Conservation (phyloP, 1,140 invertebrate species). For the Brachionus plicatilis region DNA sequence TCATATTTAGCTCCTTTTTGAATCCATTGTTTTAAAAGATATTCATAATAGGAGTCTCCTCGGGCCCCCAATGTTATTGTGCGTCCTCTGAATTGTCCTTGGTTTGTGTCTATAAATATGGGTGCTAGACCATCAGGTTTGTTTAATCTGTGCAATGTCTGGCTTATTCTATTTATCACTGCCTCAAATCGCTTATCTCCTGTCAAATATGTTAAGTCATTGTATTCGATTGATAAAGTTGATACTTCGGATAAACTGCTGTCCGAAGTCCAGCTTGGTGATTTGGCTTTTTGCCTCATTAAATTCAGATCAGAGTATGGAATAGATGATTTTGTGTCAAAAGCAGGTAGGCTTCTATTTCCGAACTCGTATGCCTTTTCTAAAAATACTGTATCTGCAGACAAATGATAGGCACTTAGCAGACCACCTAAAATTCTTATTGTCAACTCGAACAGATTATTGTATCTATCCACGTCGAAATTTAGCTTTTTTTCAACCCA, state of each 20-base stretch:
- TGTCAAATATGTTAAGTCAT: slow-evolving; percentile 89
- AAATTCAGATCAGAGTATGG: slow-evolving; percentile 38
- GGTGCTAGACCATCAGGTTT: slow-evolving; percentile 30
- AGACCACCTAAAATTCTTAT: slow-evolving; percentile 95
- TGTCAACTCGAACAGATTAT: slow-evolving; percentile 95
- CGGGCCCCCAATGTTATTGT: slow-evolving; percentile 90
- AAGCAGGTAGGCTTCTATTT: background rate
- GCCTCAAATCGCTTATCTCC: slow-evolving; percentile 74
- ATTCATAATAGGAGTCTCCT: slow-evolving; percentile 98
- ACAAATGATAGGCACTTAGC: slow-evolving; percentile 82
- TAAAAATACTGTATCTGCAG: slow-evolving; percentile 59
- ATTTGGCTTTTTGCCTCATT: background rate
- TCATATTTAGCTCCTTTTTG: slow-evolving; percentile 26
- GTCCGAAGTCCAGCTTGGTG: slow-evolving; percentile 22
- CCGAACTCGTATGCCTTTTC: slow-evolving; percentile 39
- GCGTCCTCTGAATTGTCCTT: slow-evolving; percentile 63
- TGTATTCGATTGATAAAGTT: slow-evolving; percentile 90
- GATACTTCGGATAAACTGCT: slow-evolving; percentile 85
- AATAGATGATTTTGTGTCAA: slow-evolving; percentile 26
- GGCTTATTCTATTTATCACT: background rate
- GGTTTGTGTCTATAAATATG: slow-evolving; percentile 19
- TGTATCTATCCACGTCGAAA: slow-evolving; percentile 71
- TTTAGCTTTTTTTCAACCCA: slow-evolving; percentile 80
- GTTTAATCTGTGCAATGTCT: slow-evolving; percentile 15
- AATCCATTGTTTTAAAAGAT: slow-evolving; percentile 80